phyloP scores from a whole-genome alignment of 2,797 vertebrate genomes.

The Gallirallus australis region DNA sequence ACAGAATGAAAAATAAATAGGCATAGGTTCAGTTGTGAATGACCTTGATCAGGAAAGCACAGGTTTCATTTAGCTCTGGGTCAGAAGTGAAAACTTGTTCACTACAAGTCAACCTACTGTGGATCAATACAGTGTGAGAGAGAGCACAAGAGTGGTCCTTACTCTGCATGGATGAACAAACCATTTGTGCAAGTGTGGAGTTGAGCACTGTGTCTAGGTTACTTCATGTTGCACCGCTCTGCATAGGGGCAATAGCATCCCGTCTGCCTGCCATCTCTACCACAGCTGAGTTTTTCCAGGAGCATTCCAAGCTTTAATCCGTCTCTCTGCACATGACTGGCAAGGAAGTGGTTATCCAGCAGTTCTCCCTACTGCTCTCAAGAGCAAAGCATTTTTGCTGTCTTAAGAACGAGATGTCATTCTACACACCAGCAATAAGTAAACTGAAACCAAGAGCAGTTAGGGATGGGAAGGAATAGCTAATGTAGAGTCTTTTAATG shows the following conservation, averaged over 20 bases:
- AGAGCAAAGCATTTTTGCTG: not conserved
- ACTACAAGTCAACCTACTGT: not conserved
- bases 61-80: not conserved
- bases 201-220: rapidly evolving
- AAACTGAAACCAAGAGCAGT: not conserved
- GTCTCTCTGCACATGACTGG: not conserved
- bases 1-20: not conserved
- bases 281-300: not conserved
- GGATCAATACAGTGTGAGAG: not conserved
- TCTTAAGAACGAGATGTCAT: not conserved
- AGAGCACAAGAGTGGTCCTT: not conserved
- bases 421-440: not conserved
- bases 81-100: not conserved
- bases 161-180: not conserved
- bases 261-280: not conserved
- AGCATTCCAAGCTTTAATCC: not conserved
- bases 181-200: rapidly evolving
- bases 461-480: not conserved
- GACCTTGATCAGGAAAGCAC: not conserved
- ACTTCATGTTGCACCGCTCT: not conserved
- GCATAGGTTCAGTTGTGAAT: not conserved
- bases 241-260: not conserved
- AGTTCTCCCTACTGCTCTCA: not conserved
- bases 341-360: not conserved
- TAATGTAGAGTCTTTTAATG: not conserved